Base-by-base conservation (phyloP, 1,140 invertebrate genomes). In the Hylyphantes graminicola region DNA sequence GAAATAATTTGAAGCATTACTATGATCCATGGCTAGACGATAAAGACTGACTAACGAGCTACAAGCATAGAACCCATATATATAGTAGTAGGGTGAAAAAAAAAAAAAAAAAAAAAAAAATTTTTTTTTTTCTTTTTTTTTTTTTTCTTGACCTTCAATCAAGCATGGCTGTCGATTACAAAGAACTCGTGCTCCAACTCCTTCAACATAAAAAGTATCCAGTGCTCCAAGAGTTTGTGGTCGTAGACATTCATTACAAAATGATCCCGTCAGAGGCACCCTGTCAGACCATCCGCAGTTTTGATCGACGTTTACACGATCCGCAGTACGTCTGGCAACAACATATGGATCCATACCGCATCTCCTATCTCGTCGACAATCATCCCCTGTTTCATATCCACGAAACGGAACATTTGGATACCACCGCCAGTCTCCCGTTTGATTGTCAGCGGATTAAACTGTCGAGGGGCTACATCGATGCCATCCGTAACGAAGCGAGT, bases 171-270 rank as follows among this genome's bases (percentile, higher is more conserved):
- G 65, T 35, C 0, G 65, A 68, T 19, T 74, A 74, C 11, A 15
- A 19, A 1, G 10, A 17, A 13, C 9, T 74, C 3, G 72, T 74
- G 17, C 5, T 50, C 1, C 15, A 63, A 3, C 9, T 51, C 0
- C 13, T 75, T 6, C 11, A 15, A 0, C 15, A 75, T 12, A n/a
- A 63, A 48, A n/a, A 11, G 17, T 75, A 75, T 75, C 73, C 73
- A 1, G 13, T 63, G 21, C 17, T 75, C 3, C 7, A 61, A 61
- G 21, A 75, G 5, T 75, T 75, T 63, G 57, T 75, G 0, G 12
- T 75, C 1, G 51, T 75, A n/a, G 73, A 75, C 17, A 19, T 75
- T 50, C 19, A 48, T 9, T 75, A 75, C 57, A 61, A 75, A 63
- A 63, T 10, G 6, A 75, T 75, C 12, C 73, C 73, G 2, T 19